These are phyloP conservation scores for Adelognathus sp. DNA, from an alignment of 2,888 invertebrate genomes.

Conservation along the genomic window DNA sequence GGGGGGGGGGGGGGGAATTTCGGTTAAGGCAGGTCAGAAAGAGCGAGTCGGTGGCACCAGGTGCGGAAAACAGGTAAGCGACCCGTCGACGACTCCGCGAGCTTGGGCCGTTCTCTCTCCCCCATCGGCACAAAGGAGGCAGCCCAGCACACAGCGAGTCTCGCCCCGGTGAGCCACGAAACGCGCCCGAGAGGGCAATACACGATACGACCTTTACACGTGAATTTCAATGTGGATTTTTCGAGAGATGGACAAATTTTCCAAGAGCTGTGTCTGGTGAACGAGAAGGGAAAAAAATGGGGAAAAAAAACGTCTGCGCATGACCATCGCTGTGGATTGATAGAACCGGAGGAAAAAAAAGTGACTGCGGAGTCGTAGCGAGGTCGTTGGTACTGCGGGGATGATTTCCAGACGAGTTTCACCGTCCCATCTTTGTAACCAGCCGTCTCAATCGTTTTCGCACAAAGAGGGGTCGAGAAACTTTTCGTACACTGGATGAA, in stretches of 20 bases:
- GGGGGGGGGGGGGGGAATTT: conserved; percentile 1
- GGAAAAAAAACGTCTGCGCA: neutral
- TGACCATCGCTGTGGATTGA: neutral
- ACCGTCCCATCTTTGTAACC: neutral
- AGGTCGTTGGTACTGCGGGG: conserved; percentile 1
- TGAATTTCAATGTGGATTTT: conserved; percentile 21
- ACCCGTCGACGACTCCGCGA: conserved; percentile 23
- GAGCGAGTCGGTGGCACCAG: conserved; percentile 14
- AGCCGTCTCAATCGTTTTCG: neutral
- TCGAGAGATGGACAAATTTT: neutral
- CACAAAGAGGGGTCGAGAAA: neutral
- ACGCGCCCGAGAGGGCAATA: conserved; percentile 12
- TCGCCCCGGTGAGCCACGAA: neutral
- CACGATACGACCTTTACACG: conserved; percentile 52
- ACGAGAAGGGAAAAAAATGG: neutral
- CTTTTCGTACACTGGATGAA: too few species aligned
- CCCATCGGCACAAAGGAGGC: conserved; percentile 22
- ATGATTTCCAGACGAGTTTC: neutral
- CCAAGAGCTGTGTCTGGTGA: neutral
- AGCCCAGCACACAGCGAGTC: neutral
- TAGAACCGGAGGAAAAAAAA: neutral
- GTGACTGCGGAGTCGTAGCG: neutral
- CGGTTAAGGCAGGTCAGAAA: conserved; percentile 37
- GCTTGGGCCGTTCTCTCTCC: too few species aligned
- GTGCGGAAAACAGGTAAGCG: conserved; percentile 55